These are phyloP conservation scores for Goniozus legneri DNA, from an alignment of 1,140 invertebrate species.

Conservation along the genomic window DNA sequence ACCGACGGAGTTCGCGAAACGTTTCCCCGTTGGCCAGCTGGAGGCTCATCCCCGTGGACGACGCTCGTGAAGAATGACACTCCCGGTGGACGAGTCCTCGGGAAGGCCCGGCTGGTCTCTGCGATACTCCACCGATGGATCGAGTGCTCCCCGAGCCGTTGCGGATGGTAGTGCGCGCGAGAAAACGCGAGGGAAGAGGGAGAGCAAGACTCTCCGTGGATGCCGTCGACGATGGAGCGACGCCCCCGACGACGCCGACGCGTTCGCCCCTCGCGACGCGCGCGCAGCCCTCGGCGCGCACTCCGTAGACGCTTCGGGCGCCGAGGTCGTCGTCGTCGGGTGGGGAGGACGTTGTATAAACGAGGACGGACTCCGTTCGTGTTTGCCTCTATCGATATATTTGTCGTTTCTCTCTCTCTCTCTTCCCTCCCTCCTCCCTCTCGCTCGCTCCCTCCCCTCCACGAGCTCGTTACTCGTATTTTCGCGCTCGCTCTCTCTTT, in stretches of 20 bases:
- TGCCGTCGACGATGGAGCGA: constrained; percentile 30
- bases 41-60: constrained; percentile 12
- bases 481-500: too few species aligned
- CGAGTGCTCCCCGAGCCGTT: too few species aligned
- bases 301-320: constrained; percentile 4
- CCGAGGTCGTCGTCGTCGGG: constrained; percentile 12
- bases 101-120: too few species aligned
- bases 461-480: too few species aligned
- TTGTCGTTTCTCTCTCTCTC: not conserved
- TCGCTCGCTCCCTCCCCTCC: too few species aligned
- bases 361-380: not conserved
- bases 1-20: too few species aligned
- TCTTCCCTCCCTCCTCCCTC: not conserved
- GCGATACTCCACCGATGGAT: too few species aligned
- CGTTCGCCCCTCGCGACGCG: constrained; percentile 1
- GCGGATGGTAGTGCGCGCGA: too few species aligned
- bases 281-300: too few species aligned
- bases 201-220: not conserved
- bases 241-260: constrained; percentile 30
- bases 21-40: too few species aligned
- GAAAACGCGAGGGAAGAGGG: too few species aligned
- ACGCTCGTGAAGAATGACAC: constrained; percentile 13
- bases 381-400: constrained; percentile 5
- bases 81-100: constrained; percentile 5
- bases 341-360: too few species aligned